Base-by-base conservation (phyloP, 1,140 invertebrate genomes). In the Cardiocondyla obscurior region DNA sequence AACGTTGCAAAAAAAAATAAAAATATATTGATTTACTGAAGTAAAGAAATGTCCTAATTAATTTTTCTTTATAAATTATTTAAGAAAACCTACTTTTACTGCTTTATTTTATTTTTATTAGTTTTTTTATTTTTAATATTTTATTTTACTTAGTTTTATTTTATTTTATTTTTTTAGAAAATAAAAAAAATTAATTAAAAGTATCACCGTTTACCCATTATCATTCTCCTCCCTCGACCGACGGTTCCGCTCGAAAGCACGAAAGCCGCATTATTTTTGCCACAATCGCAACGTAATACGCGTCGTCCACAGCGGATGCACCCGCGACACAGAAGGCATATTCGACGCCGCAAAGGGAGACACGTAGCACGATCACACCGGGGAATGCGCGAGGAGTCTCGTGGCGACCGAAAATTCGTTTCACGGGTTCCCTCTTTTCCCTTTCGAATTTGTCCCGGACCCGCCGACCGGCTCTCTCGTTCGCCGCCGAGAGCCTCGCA, bases 401-500 rank as follows among this genome's bases (percentile, higher is more conserved):
- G 42, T 44, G 19, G 49, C 33, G 42, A 6, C 25, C 3, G 8
- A 62, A 62, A 62, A 42, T 62, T 62, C 19, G 14, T 25, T 30
- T 30, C 39, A 42, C 12, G n/a, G n/a, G n/a, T n/a, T 30, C 65
- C 49, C 22, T 16, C 19, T 39, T 44, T 3, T 25, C 8, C 81
- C 64, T 49, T 14, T 55, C 1, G 57, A n/a, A 62, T 46, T 60
- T 73, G 58, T 73, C 19, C 28, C 39, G 57, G 67, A 12, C 58
- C 72, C 42, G 55, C 22, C 36, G 30, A n/a, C 39, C n/a, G n/a
- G n/a, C n/a, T n/a, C n/a, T 65, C 42, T 46, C 28, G 28, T 25
- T 10, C 30, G 73, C 36, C 49, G 57, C 85, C 85, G 53, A 82
- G 77, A 81, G 81, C 44, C 81, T 53, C 85, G 82, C 44, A 74